Percentiles rank a stretch among this genome's conserved stretches.
phyloP scores from a whole-genome alignment of 1,140 invertebrate species.

The Triops cancriformis region DNA sequence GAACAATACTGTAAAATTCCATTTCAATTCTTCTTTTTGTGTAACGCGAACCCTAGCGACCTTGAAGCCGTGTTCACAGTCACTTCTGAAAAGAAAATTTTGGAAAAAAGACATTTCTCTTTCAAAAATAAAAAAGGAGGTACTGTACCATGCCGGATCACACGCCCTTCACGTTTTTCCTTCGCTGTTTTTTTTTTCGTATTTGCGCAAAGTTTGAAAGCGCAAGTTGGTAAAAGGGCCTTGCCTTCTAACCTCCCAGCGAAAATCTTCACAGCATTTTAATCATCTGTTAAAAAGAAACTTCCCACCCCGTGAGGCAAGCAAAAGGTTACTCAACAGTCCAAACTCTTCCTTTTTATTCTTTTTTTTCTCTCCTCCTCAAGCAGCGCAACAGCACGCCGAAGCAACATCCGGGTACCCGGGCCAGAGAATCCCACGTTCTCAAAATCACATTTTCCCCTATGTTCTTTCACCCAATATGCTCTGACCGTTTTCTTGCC shows the following conservation, averaged over 20 bases:
- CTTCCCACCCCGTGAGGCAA: neutral
- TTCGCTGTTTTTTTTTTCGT: neutral
- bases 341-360: neutral
- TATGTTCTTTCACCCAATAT: no score
- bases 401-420: constrained; percentile 9
- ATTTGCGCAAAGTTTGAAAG: neutral
- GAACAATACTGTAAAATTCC: no score
- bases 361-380: neutral
- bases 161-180: constrained; percentile 1
- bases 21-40: no score
- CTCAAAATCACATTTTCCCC: neutral
- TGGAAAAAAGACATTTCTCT: neutral
- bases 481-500: no score
- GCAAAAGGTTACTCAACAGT: neutral
- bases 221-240: neutral
- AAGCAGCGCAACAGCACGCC: neutral
- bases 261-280: no score
- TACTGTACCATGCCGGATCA: neutral
- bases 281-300: neutral
- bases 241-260: no score
- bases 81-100: no score
- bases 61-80: no score
- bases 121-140: neutral
- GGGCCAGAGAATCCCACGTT: neutral
- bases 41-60: no score